phyloP scores from a whole-genome alignment of 2,888 invertebrate species.

The Abrostola triplasia region DNA sequence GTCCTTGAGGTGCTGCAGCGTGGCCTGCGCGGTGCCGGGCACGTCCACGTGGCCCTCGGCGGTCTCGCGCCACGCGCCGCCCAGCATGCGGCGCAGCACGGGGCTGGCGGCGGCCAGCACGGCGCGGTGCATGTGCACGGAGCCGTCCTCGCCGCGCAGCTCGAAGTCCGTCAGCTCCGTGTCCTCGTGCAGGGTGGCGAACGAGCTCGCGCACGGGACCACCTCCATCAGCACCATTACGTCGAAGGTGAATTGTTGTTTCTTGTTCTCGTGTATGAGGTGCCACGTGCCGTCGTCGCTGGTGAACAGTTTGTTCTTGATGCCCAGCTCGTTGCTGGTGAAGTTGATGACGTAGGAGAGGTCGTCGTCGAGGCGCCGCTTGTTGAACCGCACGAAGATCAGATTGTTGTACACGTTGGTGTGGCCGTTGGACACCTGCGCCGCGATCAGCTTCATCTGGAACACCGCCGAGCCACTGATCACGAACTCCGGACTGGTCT shows the following conservation, averaged over 20 bases:
- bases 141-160: slow-evolving; percentile 67
- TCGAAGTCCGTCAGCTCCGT: slow-evolving; percentile 71
- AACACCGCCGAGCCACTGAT: slow-evolving; percentile 62
- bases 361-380: slow-evolving; percentile 57
- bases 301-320: slow-evolving; percentile 58
- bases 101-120: slow-evolving; percentile 70
- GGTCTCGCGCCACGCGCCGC: slow-evolving; percentile 68
- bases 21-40: slow-evolving; percentile 60
- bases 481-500: slow-evolving; percentile 58
- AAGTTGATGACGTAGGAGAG: slow-evolving; percentile 61
- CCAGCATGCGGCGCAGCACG: slow-evolving; percentile 67
- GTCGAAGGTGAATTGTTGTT: slow-evolving; percentile 62
- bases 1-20: slow-evolving; percentile 67
- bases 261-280: slow-evolving; percentile 61
- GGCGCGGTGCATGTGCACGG: slow-evolving; percentile 66
- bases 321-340: slow-evolving; percentile 57
- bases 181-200: slow-evolving; percentile 62
- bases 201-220: slow-evolving; percentile 59
- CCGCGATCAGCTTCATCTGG: slow-evolving; percentile 61
- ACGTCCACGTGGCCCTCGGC: slow-evolving; percentile 65
- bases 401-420: slow-evolving; percentile 63
- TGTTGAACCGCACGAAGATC: slow-evolving; percentile 62
- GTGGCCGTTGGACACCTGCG: slow-evolving; percentile 60
- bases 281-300: slow-evolving; percentile 70
- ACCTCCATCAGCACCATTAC: slow-evolving; percentile 60